Evolutionary conservation across 2,888 invertebrate species (phyloP).

Genomic region (Callyntrura guangdongensis): DNA sequence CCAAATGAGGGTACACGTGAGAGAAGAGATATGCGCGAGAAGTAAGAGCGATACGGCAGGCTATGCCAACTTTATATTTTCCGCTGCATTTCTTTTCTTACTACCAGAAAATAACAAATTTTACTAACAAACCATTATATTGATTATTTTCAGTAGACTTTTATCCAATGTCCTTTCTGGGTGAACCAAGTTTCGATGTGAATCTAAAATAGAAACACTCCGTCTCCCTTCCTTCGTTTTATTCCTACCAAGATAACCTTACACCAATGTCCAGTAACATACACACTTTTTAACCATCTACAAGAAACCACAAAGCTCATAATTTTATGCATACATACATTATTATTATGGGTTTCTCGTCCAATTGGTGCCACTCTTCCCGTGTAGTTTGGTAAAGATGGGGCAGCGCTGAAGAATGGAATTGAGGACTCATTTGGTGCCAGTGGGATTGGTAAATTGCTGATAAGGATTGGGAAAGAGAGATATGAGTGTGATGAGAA

Average conservation of each 20-base stretch:
- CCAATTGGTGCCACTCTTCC: not conserved
- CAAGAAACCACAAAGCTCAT: constrained; percentile 39
- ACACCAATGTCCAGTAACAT: not conserved
- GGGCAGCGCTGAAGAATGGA: not conserved
- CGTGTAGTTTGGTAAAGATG: not conserved
- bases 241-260: not conserved
- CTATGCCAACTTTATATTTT: constrained; percentile 40
- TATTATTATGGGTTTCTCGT: constrained; percentile 19
- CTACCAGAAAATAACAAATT: constrained; percentile 5
- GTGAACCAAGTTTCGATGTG: not conserved
- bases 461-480: constrained; percentile 69
- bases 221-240: not conserved
- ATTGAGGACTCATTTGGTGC: constrained; percentile 70
- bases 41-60: constrained; percentile 59
- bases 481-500: constrained; percentile 55
- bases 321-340: constrained; percentile 47
- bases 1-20: not conserved
- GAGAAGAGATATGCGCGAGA: constrained; percentile 41
- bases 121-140: not conserved
- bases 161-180: not conserved
- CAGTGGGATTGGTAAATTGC: constrained; percentile 70
- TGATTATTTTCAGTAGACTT: not conserved
- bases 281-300: not conserved
- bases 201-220: constrained; percentile 1
- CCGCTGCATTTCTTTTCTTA: constrained; percentile 26